A percentile compares a stretch with the other conserved stretches of the same genome.
These are phyloP conservation scores for Brachystomella parvula DNA, from an alignment of 1,140 invertebrate species.

Conservation along the genomic window DNA sequence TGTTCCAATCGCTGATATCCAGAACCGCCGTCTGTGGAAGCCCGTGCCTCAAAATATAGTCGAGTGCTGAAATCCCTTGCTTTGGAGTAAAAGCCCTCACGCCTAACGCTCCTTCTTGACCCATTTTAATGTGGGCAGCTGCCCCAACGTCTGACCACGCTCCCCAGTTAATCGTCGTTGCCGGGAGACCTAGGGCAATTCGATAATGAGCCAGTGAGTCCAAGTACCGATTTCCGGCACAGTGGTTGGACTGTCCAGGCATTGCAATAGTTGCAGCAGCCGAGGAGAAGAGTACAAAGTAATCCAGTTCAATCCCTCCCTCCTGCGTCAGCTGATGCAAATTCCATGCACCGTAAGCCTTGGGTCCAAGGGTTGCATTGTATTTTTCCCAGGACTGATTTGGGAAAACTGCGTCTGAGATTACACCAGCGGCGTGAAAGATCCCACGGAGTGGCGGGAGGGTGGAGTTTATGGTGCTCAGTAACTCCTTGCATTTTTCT, in stretches of 20 bases:
- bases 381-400: slow-evolving; percentile 17
- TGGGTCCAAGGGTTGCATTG: not conserved
- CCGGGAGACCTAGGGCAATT: slow-evolving; percentile 12
- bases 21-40: not conserved
- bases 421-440: slow-evolving; percentile 16
- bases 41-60: not conserved
- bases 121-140: slow-evolving; percentile 9
- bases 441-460: slow-evolving; percentile 15
- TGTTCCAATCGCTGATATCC: slow-evolving; percentile 10
- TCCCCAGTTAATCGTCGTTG: slow-evolving; percentile 21
- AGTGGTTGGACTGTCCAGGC: slow-evolving; percentile 9
- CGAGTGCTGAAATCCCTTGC: slow-evolving; percentile 5
- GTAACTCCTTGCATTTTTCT: not conserved
- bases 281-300: slow-evolving; percentile 13
- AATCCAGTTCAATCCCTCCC: not conserved
- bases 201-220: slow-evolving; percentile 16
- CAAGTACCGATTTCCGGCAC: slow-evolving; percentile 9
- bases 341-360: slow-evolving; percentile 20
- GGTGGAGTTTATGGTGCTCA: not conserved
- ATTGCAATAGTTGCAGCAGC: not conserved
- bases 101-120: slow-evolving; percentile 4
- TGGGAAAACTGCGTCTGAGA: slow-evolving; percentile 6
- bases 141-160: slow-evolving; percentile 14
- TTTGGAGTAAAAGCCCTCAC: not conserved
- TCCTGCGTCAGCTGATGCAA: slow-evolving; percentile 13